Conservation (phyloP, 2,888 invertebrate species). For the Heliconius hortense region DNA sequence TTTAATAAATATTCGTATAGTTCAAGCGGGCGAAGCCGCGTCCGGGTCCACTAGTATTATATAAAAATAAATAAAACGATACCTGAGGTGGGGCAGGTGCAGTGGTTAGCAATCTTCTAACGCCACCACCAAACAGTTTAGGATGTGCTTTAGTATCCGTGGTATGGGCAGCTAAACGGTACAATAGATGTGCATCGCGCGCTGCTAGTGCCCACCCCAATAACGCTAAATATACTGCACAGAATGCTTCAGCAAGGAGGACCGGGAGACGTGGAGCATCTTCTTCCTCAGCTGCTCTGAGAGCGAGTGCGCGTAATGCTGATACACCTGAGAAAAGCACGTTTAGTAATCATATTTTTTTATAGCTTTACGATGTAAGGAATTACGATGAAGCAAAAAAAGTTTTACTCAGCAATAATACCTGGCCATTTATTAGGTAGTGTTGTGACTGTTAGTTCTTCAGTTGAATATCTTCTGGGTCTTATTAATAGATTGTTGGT, state of each 20-base stretch:
- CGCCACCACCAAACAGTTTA: conserved; percentile 93
- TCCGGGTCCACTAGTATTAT: no score
- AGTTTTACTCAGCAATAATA: conserved; percentile 41
- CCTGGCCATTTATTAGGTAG: conserved; percentile 95
- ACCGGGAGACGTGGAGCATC: conserved; percentile 96
- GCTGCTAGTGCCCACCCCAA: conserved; percentile 96
- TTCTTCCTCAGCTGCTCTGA: conserved; percentile 96
- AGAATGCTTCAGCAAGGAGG: conserved; percentile 95
- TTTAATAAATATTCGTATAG: no score
- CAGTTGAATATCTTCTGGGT: conserved; percentile 88
- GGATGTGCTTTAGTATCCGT: conserved; percentile 91
- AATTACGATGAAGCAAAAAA: background rate
- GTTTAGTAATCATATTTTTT: no score
- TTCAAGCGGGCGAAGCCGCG: no score
- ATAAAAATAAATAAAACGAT: background rate
- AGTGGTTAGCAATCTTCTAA: conserved; percentile 91
- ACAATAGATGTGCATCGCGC: conserved; percentile 95
- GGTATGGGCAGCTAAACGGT: conserved; percentile 91
- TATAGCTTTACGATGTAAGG: no score
- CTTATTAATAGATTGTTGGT: conserved; percentile 84
- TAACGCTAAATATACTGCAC: conserved; percentile 95
- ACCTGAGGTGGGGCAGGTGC: conserved; percentile 83
- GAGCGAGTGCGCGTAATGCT: conserved; percentile 93
- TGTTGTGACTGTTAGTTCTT: conserved; percentile 90
- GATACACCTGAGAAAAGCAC: conserved; percentile 85